These are phyloP conservation scores for Catocala nupta DNA, from an alignment of 2,888 invertebrate genomes.

Conservation along the genomic window DNA sequence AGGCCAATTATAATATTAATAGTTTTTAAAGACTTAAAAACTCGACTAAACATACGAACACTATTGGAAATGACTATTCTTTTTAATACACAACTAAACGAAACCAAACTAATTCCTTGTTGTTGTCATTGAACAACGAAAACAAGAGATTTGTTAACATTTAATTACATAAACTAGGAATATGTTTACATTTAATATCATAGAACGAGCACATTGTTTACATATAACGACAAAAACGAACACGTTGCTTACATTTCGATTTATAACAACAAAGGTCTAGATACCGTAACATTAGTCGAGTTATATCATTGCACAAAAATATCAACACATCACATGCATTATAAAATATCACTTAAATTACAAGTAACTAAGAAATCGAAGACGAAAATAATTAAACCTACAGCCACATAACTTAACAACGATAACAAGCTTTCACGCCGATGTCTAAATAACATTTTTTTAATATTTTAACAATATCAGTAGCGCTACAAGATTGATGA, in stretches of 20 bases:
- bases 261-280: too few relatives aligned
- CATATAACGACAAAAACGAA: too few relatives aligned
- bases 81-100: too few relatives aligned
- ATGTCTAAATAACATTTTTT: constrained; percentile 33
- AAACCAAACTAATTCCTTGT: not conserved
- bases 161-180: too few relatives aligned
- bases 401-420: constrained; percentile 32
- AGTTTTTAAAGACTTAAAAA: constrained; percentile 18
- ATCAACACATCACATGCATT: constrained; percentile 32
- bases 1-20: constrained; percentile 56
- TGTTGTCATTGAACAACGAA: constrained; percentile 7
- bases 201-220: too few relatives aligned
- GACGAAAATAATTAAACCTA: constrained; percentile 14
- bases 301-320: constrained; percentile 30
- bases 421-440: constrained; percentile 38
- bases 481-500: constrained; percentile 44
- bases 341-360: constrained; percentile 26
- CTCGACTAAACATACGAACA: constrained; percentile 41
- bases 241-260: too few relatives aligned
- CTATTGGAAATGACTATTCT: constrained; percentile 21
- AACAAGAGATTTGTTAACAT: not conserved
- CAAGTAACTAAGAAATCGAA: not conserved
- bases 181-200: too few relatives aligned
- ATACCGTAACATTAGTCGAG: constrained; percentile 38
- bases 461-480: constrained; percentile 27